Evolutionary conservation across 1,140 invertebrate species (phyloP), one percentile per base, ranked within the genome.

Genomic region (Ips typographus): DNA sequence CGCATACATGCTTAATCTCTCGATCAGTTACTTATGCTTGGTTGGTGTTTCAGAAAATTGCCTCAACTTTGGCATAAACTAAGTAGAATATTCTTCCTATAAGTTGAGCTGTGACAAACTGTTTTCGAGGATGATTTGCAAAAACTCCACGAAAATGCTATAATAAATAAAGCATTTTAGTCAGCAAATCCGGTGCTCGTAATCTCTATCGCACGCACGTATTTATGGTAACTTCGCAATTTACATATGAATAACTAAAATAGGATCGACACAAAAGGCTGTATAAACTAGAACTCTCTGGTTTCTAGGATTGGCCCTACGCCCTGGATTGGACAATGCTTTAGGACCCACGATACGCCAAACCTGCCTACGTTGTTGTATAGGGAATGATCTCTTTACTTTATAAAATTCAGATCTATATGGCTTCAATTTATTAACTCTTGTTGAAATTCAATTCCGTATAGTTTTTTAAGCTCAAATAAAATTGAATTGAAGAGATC

Each of bases 161-260:
- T 22, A 22, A 22, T 22, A 55, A 52, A 57, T 57, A 58, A 56
- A 65, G 37, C 37, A 65, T 58, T 65, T 65, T 65, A 56, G 64
- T 57, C 42, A 40, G 64, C 42, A 57, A 57, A 57, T 65, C 64
- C 64, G 64, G 53, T 56, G 51, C 64, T 65, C 53, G 53, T 65
- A 65, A 65, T 65, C 43, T 65, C 64, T 65, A 65, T 65, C 64
- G 42, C 64, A 65, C 64, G 64, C 64, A 65, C 55, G 64, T 65
- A 65, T 65, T 65, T 65, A 65, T 57, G 41, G 42, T 52, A 65
- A 65, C 64, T 65, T 57, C 36, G 55, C 55, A 40, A 67, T 67
- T 67, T 67, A 60, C 65, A 67, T 67, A 67, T 67, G 65, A 67
- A 67, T 67, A 52, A 60, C 65, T 67, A 67, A 67, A 67, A 67